Evolutionary conservation across 2,797 vertebrate species (phyloP), one percentile per base, ranked within the genome.

Genomic region (Enteromius unitaeniatus): DNA sequence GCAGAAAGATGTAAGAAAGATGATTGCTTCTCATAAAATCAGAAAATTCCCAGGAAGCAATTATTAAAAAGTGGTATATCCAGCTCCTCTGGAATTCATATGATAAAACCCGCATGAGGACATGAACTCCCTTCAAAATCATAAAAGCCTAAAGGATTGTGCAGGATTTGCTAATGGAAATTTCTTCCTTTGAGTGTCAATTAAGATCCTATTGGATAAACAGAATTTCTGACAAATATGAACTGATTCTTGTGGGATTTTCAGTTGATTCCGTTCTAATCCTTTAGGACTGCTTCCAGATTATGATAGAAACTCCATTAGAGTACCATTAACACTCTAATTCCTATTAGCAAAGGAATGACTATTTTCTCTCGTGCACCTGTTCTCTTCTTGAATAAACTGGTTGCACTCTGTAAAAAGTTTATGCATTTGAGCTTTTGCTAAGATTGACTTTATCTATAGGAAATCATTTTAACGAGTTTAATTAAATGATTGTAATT

Each of bases 41-140:
- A 26, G 58, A 55, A 87, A 73, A 79, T 85, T 74, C 34, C n/a
- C 62, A 23, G 45, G 53, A 82, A 82, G 70, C 42, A 65, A 78
- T 86, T 84, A 84, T 62, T 82, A 75, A 84, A 74, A 51, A 84
- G 78, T 49, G 72, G 76, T 87, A 77, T 86, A 72, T 69, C 51
- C 31, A 80, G 4, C n/a, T 62, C 68, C 53, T 72, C 23, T 47
- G 26, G 37, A 81, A 42, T 45, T 47, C 42, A 13, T 37, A 34
- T 28, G 55, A 28, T n/a, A 81, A 47, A 62, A 72, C 53, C 19
- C 55, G 45, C 11, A 77, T 1, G 37, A 45, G 55, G 23, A 81
- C 21, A 37, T 34, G 58, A 65, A 65, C 55, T 49, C 23, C 47
- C 31, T 51, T 53, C 64, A 69, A n/a, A 49, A n/a, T 4, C 28